phyloP scores from a whole-genome alignment of 2,113 vertebrate species.

The Zingel zingel region DNA sequence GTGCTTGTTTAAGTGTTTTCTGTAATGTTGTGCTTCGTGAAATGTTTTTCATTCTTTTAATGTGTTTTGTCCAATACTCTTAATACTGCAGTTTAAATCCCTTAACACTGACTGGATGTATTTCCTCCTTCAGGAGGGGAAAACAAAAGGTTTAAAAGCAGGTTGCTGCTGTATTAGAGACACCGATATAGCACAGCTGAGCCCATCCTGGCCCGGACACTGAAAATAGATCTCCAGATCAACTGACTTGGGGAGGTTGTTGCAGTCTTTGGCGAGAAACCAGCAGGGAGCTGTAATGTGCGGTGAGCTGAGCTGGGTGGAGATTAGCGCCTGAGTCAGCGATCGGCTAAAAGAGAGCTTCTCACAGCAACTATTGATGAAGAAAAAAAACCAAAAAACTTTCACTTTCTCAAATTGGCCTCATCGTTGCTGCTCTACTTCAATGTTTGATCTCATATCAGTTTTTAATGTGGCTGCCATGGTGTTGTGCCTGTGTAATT shows the following conservation, averaged over 20 bases:
- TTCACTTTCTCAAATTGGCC: background rate
- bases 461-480: background rate
- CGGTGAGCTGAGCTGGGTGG: constrained; percentile 17
- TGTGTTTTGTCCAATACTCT: too few species aligned
- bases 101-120: background rate
- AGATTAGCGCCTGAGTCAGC: constrained; percentile 54
- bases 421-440: background rate
- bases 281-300: constrained; percentile 30
- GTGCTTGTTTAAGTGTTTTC: background rate
- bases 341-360: background rate
- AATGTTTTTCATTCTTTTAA: background rate
- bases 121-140: background rate
- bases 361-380: background rate
- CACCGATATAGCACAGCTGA: constrained; percentile 19
- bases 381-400: background rate
- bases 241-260: constrained; percentile 26
- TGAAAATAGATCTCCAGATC: constrained; percentile 57
- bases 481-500: background rate
- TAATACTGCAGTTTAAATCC: background rate
- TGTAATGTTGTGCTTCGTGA: background rate
- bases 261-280: constrained; percentile 6
- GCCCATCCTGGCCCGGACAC: constrained; percentile 15
- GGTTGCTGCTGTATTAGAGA: constrained; percentile 19
- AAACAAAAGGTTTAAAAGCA: constrained; percentile 4
- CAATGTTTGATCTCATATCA: background rate